These are phyloP conservation scores for Drosophila equinoxialis DNA, from an alignment of 1,140 invertebrate species.

Conservation along the genomic window DNA sequence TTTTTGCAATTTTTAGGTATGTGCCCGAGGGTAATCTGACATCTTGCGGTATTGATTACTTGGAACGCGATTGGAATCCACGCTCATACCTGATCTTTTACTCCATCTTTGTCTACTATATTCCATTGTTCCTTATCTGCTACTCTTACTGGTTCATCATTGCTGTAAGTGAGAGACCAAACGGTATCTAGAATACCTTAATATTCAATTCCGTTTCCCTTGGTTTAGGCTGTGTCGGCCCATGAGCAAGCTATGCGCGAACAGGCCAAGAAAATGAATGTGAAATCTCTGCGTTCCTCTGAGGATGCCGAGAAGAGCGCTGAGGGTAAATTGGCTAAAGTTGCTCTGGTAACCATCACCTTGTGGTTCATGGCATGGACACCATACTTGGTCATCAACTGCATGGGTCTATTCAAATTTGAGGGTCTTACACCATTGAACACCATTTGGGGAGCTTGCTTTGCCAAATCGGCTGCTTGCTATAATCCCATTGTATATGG, in stretches of 20 bases:
- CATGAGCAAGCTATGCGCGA: slow-evolving; percentile 92
- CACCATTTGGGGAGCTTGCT: slow-evolving; percentile 91
- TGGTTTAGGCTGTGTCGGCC: slow-evolving; percentile 87
- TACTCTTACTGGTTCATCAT: slow-evolving; percentile 92
- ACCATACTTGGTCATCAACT: slow-evolving; percentile 92
- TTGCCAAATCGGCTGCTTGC: slow-evolving; percentile 90
- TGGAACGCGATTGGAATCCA: slow-evolving; percentile 87
- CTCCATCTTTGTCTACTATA: slow-evolving; percentile 88
- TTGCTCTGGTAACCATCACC: slow-evolving; percentile 91
- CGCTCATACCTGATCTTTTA: slow-evolving; percentile 89
- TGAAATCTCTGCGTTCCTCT: slow-evolving; percentile 88
- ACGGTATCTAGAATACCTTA: no score
- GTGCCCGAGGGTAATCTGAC: slow-evolving; percentile 95
- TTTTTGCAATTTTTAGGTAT: slow-evolving; percentile 85
- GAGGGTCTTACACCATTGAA: slow-evolving; percentile 88
- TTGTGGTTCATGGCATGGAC: slow-evolving; percentile 94
- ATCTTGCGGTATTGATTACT: slow-evolving; percentile 92
- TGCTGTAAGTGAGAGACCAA: slow-evolving; percentile 83
- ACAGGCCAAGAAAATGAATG: slow-evolving; percentile 94
- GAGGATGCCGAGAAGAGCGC: slow-evolving; percentile 88
- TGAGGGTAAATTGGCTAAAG: slow-evolving; percentile 91
- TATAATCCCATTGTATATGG: slow-evolving; percentile 94
- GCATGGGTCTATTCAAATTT: slow-evolving; percentile 88
- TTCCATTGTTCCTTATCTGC: slow-evolving; percentile 89
- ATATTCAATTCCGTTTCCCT: not conserved